Percentiles rank a stretch among this genome's conserved stretches.
Conservation (phyloP, 2,888 invertebrate species). For the Polyommatus icarus region DNA sequence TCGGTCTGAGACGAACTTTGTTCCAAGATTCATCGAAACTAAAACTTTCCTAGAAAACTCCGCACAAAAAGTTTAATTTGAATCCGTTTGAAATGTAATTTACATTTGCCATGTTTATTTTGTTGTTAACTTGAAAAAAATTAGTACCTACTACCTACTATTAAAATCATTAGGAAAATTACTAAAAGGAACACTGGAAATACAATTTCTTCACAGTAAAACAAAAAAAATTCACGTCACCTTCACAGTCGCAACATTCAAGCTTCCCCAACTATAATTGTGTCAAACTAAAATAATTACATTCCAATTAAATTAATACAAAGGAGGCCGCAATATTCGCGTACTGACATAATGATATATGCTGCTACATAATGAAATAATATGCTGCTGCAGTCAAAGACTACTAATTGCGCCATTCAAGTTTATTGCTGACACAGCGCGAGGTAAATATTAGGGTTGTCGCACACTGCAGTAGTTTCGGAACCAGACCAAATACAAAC, state of each 20-base stretch:
- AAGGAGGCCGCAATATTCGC: background rate
- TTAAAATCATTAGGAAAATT: background rate
- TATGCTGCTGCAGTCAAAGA: conserved; percentile 17
- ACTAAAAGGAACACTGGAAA: background rate
- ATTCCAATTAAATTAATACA: conserved; percentile 5
- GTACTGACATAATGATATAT: background rate
- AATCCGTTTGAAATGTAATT: conserved; percentile 28
- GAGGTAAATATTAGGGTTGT: background rate
- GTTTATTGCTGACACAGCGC: conserved; percentile 18
- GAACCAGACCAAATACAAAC: too few species aligned
- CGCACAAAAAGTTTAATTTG: conserved; percentile 27
- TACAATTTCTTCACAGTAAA: background rate
- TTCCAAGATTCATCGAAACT: conserved; percentile 29
- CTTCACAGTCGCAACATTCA: background rate
- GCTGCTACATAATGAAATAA: conserved; percentile 8
- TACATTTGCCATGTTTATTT: conserved; percentile 17
- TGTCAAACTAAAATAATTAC: background rate
- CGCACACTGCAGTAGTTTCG: background rate
- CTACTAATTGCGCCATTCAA: conserved; percentile 25
- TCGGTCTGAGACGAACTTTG: conserved; percentile 24
- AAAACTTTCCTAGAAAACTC: conserved; percentile 27
- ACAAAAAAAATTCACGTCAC: background rate
- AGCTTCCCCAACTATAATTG: background rate
- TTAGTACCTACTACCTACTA: background rate
- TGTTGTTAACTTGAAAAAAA: background rate